Conservation (phyloP, 2,888 invertebrate species). For the Tiliacea citrago region DNA sequence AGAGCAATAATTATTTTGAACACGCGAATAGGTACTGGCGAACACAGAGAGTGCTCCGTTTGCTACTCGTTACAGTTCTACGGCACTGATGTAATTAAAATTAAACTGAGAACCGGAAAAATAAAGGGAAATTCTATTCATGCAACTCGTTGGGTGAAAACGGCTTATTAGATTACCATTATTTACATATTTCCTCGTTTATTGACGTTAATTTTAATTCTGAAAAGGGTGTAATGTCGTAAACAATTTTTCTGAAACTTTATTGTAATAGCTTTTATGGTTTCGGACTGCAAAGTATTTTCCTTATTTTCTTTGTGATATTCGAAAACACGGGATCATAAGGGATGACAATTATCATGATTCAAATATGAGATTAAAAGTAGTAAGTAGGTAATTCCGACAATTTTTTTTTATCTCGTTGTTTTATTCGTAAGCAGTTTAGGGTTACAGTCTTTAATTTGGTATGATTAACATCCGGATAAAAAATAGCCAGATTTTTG, state of each 20-base stretch:
- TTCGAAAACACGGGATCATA: not conserved
- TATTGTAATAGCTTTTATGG: not conserved
- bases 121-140: not conserved
- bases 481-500: not conserved
- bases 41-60: not conserved
- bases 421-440: not conserved
- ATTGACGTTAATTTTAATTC: conserved; percentile 20
- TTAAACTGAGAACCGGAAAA: conserved; percentile 8
- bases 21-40: conserved; percentile 43
- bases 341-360: not conserved
- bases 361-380: not conserved
- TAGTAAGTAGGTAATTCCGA: not conserved
- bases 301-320: not conserved
- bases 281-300: not conserved
- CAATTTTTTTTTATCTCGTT: not conserved
- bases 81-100: conserved; percentile 37
- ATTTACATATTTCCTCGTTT: conserved; percentile 23
- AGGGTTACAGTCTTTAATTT: conserved; percentile 2
- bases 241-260: not conserved
- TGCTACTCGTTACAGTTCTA: conserved; percentile 8
- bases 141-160: conserved; percentile 6
- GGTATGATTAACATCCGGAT: not conserved
- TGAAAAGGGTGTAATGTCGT: not conserved
- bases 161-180: not conserved
- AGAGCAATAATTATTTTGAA: conserved; percentile 56